Conservation (phyloP, 53 echinoderm and acorn worm species). For the Holothuria leucospilota region DNA sequence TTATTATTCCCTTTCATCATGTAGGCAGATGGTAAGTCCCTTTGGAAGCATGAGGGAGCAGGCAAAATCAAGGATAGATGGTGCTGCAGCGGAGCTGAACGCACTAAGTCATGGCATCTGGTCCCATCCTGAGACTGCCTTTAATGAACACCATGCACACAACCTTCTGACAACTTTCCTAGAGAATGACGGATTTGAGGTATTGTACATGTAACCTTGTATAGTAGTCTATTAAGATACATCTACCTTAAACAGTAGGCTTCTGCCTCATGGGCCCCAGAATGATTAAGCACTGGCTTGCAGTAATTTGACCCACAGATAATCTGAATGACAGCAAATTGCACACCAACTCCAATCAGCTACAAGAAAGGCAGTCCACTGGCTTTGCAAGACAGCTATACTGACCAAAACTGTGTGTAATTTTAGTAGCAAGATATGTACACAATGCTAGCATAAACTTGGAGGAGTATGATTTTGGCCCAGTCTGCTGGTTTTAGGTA, state of each 20-base stretch:
- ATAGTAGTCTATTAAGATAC: no score
- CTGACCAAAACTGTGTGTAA: no score
- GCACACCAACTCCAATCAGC: no score
- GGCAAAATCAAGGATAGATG: constrained; percentile 65
- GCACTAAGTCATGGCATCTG: constrained; percentile 85
- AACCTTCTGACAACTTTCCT: constrained; percentile 70
- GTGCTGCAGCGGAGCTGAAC: constrained; percentile 63
- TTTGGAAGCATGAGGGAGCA: constrained; percentile 44
- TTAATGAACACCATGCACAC: constrained; percentile 84
- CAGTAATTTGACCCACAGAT: no score
- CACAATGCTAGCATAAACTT: background rate
- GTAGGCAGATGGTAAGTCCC: constrained; percentile 38
- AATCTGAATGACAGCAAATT: no score
- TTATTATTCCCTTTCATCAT: background rate
- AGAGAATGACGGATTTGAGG: constrained; percentile 78
- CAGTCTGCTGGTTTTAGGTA: background rate
- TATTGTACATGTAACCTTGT: background rate
- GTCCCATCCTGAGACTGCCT: constrained; percentile 82
- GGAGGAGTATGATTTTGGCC: background rate
- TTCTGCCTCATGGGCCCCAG: no score
- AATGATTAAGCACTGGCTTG: no score
- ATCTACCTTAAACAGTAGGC: no score
- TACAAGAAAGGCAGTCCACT: no score
- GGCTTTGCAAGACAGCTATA: no score
- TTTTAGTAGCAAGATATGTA: no score